Percentiles rank a stretch among this genome's conserved stretches.
Conservation (phyloP, 2,888 invertebrate genomes). For the Artemia sinica region DNA sequence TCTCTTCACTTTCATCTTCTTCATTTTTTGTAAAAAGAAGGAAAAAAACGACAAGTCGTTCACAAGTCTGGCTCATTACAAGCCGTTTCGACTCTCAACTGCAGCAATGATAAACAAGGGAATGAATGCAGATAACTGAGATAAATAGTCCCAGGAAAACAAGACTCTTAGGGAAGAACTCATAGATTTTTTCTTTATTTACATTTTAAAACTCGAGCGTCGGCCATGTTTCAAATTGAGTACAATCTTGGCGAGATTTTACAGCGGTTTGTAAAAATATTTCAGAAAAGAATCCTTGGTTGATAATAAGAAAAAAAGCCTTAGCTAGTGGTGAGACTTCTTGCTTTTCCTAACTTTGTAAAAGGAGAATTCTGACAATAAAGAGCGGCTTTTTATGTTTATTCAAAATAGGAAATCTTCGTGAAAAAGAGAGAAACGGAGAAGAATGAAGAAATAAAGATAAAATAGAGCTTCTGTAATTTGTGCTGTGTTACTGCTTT, state of each 20-base stretch:
- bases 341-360: no score
- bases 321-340: no score
- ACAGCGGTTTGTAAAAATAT: slow-evolving; percentile 5
- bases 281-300: not conserved
- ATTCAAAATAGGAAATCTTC: no score
- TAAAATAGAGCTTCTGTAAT: no score
- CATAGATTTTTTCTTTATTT: not conserved
- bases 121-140: slow-evolving; percentile 13
- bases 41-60: slow-evolving; percentile 9
- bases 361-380: no score
- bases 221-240: not conserved
- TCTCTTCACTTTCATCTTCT: not conserved
- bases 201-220: not conserved
- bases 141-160: slow-evolving; percentile 5
- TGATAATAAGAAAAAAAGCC: no score
- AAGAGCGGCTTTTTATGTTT: no score
- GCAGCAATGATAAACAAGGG: slow-evolving; percentile 7
- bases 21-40: not conserved
- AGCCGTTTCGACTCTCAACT: not conserved
- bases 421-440: no score
- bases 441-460: no score
- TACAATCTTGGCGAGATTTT: not conserved
- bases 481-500: no score
- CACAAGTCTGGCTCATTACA: slow-evolving; percentile 11
- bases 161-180: not conserved